Evolutionary conservation across 2,888 invertebrate genomes (phyloP), one percentile per base, ranked within the genome.

Genomic region (Lasius fuliginosus): DNA sequence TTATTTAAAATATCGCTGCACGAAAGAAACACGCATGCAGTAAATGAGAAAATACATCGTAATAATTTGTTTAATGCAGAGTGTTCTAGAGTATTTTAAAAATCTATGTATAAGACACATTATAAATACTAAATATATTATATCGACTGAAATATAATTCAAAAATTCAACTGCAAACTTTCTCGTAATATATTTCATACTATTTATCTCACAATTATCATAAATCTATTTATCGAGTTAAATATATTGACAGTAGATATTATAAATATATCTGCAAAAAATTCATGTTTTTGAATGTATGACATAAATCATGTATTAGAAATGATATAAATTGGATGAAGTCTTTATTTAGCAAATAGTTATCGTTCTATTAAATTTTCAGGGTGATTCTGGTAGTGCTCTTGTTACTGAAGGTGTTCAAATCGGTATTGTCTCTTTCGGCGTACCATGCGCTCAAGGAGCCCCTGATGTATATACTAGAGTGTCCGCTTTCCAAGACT

Each of bases 391-490:
- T 12, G 91, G 92, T 69, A 86, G 92, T 67, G 92, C 92, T 8
- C 81, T 93, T 40, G 89, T 90, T 27, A 82, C 87, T 12, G 76
- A 91, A 9, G 89, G 88, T 1, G 69, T 76, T 36, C 93, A 92
- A 65, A 87, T 93, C 30, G 93, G 93, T 36, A 87, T 93, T 4
- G 92, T 92, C 5, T 93, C 93, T 0, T 93, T 87, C 64, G 92
- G 92, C 3, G 15, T 11, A 11, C 91, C 91, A 1, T 93, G 92
- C 69, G 92, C 90, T 9, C 33, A 0, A 27, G 92, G 91, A n/a
- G 33, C 62, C 11, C 91, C 92, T 0, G 92, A 92, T 56, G 90
- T 92, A 3, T 92, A 84, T 65, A 91, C 92, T 6, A 83, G 89
- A 46, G 90, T 92, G 6, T 23, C 58, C 8, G 1, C 65, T 11